phyloP scores from a whole-genome alignment of 2,797 vertebrate species.

The Cheirogaleus major region DNA sequence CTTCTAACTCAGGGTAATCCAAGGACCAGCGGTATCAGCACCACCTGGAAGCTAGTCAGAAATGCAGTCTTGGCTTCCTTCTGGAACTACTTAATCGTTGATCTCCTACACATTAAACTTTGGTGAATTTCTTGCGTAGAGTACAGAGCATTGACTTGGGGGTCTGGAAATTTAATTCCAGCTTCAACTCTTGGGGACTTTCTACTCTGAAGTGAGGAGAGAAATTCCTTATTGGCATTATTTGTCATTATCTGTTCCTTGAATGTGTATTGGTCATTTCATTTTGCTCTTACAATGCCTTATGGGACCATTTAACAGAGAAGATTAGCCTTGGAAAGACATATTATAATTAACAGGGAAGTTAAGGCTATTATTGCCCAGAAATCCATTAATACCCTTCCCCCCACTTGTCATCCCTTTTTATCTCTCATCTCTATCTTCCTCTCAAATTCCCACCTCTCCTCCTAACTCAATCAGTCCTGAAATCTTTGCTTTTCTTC shows the following conservation, averaged over 20 bases:
- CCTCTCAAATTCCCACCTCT: background rate
- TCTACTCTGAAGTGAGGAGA: background rate
- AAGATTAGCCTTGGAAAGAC: background rate
- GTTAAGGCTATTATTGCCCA: background rate
- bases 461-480: background rate
- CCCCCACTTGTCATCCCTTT: background rate
- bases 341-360: background rate
- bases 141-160: background rate
- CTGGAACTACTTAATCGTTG: background rate
- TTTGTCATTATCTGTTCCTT: background rate
- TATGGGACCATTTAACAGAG: background rate
- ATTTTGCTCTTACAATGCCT: background rate
- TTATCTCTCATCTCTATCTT: background rate
- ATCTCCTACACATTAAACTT: background rate
- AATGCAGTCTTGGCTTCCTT: background rate
- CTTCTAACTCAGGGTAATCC: background rate
- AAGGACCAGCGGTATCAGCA: accelerated
- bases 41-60: background rate
- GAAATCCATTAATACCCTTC: background rate
- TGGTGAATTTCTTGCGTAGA: background rate
- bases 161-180: background rate
- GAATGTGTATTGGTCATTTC: background rate
- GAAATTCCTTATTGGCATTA: background rate
- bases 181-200: background rate
- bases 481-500: background rate